These are phyloP conservation scores for Astropecten irregularis DNA, from an alignment of 53 echinoderm and acorn worm species.

Conservation along the genomic window DNA sequence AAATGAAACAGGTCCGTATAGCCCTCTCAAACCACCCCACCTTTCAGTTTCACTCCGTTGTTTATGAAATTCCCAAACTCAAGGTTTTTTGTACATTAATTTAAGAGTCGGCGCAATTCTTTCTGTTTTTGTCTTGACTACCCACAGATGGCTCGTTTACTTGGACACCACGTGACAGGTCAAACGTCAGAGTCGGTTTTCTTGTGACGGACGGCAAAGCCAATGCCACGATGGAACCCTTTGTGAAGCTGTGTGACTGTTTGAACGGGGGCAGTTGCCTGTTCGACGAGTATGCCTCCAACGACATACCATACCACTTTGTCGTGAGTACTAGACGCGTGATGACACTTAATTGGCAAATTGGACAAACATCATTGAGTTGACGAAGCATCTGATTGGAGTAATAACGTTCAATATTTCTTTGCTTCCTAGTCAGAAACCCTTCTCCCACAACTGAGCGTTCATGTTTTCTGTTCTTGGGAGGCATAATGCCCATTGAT, in stretches of 20 bases:
- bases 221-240: conserved; percentile 53
- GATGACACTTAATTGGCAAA: too few species aligned
- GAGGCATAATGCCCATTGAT: too few species aligned
- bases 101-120: too few species aligned
- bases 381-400: too few species aligned
- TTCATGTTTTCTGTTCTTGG: too few species aligned
- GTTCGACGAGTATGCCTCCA: conserved; percentile 61
- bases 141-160: conserved; percentile 64
- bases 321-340: conserved; percentile 52
- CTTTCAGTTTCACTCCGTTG: background rate
- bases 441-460: too few species aligned
- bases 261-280: conserved; percentile 79
- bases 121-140: background rate
- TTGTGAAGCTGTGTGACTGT: conserved; percentile 80
- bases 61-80: background rate
- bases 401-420: too few species aligned
- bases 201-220: conserved; percentile 69
- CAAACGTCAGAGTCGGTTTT: conserved; percentile 55
- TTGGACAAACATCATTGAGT: too few species aligned
- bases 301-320: conserved; percentile 66
- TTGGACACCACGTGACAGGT: conserved; percentile 70
- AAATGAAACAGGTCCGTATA: background rate
- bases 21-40: too few species aligned
- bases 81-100: background rate
- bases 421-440: too few species aligned